phyloP scores from a whole-genome alignment of 2,113 vertebrate genomes.

The Anthoscopus minutus region DNA sequence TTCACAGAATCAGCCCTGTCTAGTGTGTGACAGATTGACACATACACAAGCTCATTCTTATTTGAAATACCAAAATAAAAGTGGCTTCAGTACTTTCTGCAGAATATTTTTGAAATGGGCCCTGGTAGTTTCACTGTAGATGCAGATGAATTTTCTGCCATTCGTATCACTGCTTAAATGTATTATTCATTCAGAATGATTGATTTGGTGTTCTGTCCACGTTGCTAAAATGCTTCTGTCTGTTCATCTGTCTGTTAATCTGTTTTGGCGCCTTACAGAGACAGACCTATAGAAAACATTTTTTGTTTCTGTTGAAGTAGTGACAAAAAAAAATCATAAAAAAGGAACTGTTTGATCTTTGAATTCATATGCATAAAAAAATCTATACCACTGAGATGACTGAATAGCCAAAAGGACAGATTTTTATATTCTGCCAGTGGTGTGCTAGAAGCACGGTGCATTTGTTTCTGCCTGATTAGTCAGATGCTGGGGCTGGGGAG shows the following conservation, averaged over 20 bases:
- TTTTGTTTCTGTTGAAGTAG: neutral
- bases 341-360: neutral
- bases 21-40: neutral
- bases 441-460: neutral
- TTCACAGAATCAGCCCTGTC: neutral
- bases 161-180: neutral
- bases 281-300: neutral
- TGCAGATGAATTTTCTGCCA: neutral
- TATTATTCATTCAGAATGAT: constrained; percentile 15
- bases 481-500: neutral
- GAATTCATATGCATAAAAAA: neutral
- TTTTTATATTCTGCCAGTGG: constrained; percentile 32
- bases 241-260: neutral
- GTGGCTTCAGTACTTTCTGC: neutral
- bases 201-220: constrained; percentile 26
- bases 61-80: constrained; percentile 22
- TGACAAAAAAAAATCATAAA: neutral
- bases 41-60: neutral
- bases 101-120: neutral
- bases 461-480: constrained; percentile 44
- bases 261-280: neutral
- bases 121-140: neutral
- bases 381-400: neutral
- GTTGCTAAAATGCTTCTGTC: neutral
- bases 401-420: neutral